Evolutionary conservation across 2,113 vertebrate species (phyloP).

Genomic region (Harpagus bidentatus): DNA sequence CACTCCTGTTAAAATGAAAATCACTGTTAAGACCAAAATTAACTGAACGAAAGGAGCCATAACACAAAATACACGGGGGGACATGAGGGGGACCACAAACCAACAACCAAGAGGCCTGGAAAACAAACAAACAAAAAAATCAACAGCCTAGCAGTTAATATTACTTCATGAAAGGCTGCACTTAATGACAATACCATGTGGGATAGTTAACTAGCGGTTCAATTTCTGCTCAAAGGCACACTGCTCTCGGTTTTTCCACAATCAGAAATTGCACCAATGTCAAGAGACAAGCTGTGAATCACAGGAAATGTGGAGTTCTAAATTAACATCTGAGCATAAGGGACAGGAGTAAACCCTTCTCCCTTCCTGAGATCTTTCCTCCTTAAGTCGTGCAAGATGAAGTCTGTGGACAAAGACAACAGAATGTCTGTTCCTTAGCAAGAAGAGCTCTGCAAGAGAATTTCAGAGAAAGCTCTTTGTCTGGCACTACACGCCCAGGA

Average conservation of each 20-base stretch:
- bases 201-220: neutral
- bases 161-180: neutral
- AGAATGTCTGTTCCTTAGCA: neutral
- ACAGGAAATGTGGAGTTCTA: conserved; percentile 17
- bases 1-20: neutral
- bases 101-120: neutral
- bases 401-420: neutral
- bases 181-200: neutral
- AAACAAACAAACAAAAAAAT: neutral
- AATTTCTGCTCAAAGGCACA: neutral
- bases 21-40: neutral
- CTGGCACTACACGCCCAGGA: neutral
- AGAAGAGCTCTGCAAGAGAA: neutral
- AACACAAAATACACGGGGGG: neutral
- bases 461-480: neutral
- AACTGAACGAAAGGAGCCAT: neutral
- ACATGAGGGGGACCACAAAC: neutral
- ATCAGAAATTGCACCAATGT: neutral
- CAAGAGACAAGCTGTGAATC: conserved; percentile 35
- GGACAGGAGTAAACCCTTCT: neutral
- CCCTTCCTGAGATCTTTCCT: neutral
- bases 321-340: conserved; percentile 5
- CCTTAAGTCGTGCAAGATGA: neutral
- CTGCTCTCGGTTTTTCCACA: neutral
- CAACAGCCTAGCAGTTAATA: neutral